These are phyloP conservation scores for Reticulitermes speratus DNA, from an alignment of 1,140 invertebrate genomes.

Conservation along the genomic window DNA sequence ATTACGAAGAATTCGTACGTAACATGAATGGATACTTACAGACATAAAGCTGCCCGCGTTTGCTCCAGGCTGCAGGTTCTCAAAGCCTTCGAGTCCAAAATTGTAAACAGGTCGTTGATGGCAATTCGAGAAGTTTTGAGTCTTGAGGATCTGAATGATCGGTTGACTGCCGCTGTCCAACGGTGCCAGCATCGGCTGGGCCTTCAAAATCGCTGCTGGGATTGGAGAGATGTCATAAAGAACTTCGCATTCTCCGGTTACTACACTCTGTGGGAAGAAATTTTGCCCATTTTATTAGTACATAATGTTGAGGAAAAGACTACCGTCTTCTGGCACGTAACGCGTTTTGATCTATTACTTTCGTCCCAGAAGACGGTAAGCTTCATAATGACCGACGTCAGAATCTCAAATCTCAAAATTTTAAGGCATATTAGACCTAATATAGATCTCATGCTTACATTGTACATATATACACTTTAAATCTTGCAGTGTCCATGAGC, in stretches of 20 bases:
- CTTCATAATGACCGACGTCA: too few species aligned
- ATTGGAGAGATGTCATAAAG: slow-evolving; percentile 62
- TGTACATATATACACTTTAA: too few species aligned
- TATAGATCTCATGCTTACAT: too few species aligned
- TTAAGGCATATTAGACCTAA: too few species aligned
- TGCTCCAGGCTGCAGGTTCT: slow-evolving; percentile 54
- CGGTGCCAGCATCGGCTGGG: slow-evolving; percentile 53
- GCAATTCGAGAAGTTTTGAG: slow-evolving; percentile 63
- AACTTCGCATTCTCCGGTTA: slow-evolving; percentile 66
- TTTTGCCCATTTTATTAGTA: not conserved
- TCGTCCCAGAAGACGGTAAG: too few species aligned
- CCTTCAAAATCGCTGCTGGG: slow-evolving; percentile 49
- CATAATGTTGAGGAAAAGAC: too few species aligned
- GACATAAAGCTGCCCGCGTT: slow-evolving; percentile 58
- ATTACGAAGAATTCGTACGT: too few species aligned
- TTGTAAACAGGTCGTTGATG: slow-evolving; percentile 59
- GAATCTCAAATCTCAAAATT: too few species aligned
- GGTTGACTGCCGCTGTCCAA: slow-evolving; percentile 47
- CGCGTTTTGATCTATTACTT: too few species aligned
- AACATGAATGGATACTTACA: slow-evolving; percentile 37
- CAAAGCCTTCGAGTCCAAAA: slow-evolving; percentile 56
- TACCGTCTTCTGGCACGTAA: too few species aligned
- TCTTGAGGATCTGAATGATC: slow-evolving; percentile 62
- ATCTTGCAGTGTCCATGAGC: too few species aligned
- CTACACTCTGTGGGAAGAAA: slow-evolving; percentile 48